phyloP scores from a whole-genome alignment of 2,113 vertebrate species.

The Polypterus bichir region DNA sequence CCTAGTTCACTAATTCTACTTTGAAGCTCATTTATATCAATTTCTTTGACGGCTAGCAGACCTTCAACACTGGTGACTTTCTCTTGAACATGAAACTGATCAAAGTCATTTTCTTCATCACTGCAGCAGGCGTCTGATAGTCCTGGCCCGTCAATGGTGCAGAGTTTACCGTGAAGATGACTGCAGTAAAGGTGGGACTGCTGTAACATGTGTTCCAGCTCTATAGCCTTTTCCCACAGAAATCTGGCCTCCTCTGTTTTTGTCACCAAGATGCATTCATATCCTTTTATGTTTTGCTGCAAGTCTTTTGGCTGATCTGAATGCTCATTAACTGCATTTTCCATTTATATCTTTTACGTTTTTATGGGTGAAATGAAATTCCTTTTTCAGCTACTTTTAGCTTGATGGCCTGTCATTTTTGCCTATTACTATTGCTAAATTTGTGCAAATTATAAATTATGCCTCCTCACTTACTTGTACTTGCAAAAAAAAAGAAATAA shows the following conservation, averaged over 20 bases:
- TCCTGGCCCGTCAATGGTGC: slow-evolving; percentile 1
- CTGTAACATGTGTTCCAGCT: slow-evolving; percentile 1
- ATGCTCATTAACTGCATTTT: background rate
- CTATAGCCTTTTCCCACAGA: slow-evolving; percentile 1
- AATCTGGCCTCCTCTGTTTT: background rate
- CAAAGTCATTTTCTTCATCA: slow-evolving; percentile 2
- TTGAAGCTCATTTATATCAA: slow-evolving; percentile 11
- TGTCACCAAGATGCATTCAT: background rate
- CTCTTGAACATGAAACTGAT: background rate
- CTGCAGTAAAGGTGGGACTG: background rate
- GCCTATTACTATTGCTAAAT: background rate
- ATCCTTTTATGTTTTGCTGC: slow-evolving; percentile 3
- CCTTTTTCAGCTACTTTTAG: no score
- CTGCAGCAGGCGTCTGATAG: slow-evolving; percentile 3
- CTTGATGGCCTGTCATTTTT: no score
- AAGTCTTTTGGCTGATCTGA: background rate
- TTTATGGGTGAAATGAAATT: no score
- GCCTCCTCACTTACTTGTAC: background rate
- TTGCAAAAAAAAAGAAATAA: background rate
- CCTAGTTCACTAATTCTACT: background rate
- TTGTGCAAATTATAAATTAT: background rate
- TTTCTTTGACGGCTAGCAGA: slow-evolving; percentile 6
- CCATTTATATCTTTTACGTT: background rate
- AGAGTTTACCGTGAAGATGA: slow-evolving; percentile 6
- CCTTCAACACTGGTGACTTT: slow-evolving; percentile 6